Conservation (phyloP, 2,113 vertebrate species). For the Salminus brasiliensis region DNA sequence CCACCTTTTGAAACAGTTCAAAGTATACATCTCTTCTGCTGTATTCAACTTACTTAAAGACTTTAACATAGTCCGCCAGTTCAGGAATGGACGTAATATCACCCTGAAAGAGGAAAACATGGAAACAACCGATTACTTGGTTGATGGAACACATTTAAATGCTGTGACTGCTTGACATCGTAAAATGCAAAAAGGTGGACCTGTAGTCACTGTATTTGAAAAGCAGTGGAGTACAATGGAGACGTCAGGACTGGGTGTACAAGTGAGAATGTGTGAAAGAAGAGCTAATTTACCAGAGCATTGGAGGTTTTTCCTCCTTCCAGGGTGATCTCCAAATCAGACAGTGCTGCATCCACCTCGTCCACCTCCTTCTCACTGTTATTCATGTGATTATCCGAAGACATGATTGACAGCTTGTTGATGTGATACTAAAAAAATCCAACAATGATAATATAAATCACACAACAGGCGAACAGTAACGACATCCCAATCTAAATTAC, state of each 20-base stretch:
- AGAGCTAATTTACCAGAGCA: conserved; percentile 81
- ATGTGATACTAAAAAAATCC: conserved; percentile 89
- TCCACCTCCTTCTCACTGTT: conserved; percentile 99
- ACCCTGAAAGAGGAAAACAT: conserved; percentile 76
- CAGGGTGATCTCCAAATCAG: conserved; percentile 95
- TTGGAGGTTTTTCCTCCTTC: conserved; percentile 97
- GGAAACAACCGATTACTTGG: conserved; percentile 12
- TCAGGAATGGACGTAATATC: conserved; percentile 99
- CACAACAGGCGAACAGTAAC: too few relatives aligned
- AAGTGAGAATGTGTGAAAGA: not conserved
- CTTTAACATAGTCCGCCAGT: conserved; percentile 96
- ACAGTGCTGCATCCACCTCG: conserved; percentile 96
- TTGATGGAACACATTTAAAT: not conserved
- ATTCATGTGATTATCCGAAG: conserved; percentile 97
- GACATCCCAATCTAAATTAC: not conserved
- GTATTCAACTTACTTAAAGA: conserved; percentile 93
- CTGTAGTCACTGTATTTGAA: not conserved
- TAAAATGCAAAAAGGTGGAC: not conserved
- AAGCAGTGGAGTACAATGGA: not conserved
- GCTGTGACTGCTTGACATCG: not conserved
- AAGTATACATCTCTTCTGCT: not conserved
- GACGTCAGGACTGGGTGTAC: too few relatives aligned
- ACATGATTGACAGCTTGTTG: conserved; percentile 99
- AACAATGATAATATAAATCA: conserved; percentile 12
- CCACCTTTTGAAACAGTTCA: not conserved